phyloP scores from a whole-genome alignment of 2,888 invertebrate species.

The Metellina segmentata region DNA sequence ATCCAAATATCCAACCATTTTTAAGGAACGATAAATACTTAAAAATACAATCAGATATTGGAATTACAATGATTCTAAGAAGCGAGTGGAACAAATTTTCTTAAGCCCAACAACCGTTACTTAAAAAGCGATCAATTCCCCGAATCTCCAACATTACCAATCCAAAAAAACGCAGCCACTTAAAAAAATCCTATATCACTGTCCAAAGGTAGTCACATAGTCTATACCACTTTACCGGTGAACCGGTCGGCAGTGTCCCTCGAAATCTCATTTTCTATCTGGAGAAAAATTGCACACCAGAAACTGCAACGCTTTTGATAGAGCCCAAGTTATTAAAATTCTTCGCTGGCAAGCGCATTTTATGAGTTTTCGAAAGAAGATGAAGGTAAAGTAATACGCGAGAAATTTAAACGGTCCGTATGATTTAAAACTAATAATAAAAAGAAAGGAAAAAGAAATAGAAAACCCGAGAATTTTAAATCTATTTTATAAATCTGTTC shows the following conservation, averaged over 20 bases:
- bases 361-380: conserved; percentile 24
- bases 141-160: too few relatives aligned
- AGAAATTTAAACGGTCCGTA: conserved; percentile 28
- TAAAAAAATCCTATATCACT: too few relatives aligned
- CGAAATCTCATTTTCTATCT: conserved; percentile 41
- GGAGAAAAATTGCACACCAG: conserved; percentile 31
- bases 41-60: too few relatives aligned
- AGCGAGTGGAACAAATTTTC: too few relatives aligned
- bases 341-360: conserved; percentile 43
- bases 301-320: conserved; percentile 25
- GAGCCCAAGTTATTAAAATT: conserved; percentile 48
- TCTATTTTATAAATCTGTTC: conserved; percentile 24
- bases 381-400: conserved; percentile 1
- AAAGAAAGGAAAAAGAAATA: conserved; percentile 11
- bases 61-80: too few relatives aligned
- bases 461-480: not conserved
- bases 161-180: too few relatives aligned
- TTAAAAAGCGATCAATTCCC: too few relatives aligned
- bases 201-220: too few relatives aligned
- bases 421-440: conserved; percentile 4
- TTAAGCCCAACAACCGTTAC: too few relatives aligned
- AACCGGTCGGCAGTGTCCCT: not conserved
- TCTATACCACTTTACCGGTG: too few relatives aligned
- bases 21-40: too few relatives aligned
- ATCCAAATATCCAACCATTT: too few relatives aligned